phyloP scores from a whole-genome alignment of 2,113 vertebrate genomes.

The Struthidea cinerea region DNA sequence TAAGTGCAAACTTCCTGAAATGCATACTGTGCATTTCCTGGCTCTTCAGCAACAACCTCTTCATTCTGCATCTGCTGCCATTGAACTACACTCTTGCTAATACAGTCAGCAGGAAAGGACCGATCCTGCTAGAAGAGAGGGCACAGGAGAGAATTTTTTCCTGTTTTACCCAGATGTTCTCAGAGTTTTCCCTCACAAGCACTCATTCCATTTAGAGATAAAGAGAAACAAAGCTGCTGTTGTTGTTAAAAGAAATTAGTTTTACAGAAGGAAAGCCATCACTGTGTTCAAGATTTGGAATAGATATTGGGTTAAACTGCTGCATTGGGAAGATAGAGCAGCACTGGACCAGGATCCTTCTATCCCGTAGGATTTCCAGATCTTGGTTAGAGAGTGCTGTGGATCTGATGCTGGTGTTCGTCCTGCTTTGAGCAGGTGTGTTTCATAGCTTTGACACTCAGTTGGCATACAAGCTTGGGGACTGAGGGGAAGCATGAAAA shows the following conservation, averaged over 20 bases:
- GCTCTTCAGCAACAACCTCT: background rate
- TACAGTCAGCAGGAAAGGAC: background rate
- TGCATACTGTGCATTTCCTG: background rate
- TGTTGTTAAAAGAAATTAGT: background rate
- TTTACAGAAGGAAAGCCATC: background rate
- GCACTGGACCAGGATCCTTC: background rate
- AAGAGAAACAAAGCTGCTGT: background rate
- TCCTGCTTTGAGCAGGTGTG: background rate
- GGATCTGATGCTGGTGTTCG: background rate
- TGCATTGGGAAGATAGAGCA: background rate
- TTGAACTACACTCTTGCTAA: background rate
- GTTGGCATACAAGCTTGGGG: background rate
- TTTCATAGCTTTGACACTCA: background rate
- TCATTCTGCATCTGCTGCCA: background rate
- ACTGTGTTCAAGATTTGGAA: background rate
- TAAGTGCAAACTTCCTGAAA: background rate
- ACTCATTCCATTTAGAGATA: background rate
- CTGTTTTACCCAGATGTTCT: background rate
- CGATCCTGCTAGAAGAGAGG: background rate
- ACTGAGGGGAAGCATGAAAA: background rate
- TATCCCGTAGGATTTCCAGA: background rate
- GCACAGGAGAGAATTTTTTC: background rate
- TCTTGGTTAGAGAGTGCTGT: background rate
- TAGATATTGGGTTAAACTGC: background rate
- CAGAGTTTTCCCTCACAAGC: background rate